A percentile compares a stretch with the other conserved stretches of the same genome.
phyloP scores from a whole-genome alignment of 2,888 invertebrate genomes.

The Marasmarcha lunaedactyla region DNA sequence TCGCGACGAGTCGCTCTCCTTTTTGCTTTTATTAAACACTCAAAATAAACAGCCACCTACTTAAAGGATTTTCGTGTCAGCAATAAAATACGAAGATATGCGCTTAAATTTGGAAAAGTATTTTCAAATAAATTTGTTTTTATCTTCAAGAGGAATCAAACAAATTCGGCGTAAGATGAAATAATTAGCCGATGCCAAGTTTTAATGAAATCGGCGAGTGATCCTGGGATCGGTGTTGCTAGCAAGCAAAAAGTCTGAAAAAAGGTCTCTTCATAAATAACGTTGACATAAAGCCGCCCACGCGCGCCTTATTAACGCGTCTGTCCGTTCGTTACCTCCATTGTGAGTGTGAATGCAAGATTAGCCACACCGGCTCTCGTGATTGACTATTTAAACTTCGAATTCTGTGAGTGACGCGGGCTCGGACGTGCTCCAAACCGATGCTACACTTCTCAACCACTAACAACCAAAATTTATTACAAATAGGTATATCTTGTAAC shows the following conservation, averaged over 20 bases:
- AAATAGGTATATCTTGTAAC: too few relatives aligned
- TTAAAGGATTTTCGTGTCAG: constrained; percentile 41
- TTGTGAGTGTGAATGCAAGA: constrained; percentile 62
- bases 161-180: constrained; percentile 6
- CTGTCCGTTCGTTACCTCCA: constrained; percentile 67
- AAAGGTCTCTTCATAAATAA: constrained; percentile 60
- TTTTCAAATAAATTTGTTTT: constrained; percentile 1
- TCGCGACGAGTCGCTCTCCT: constrained; percentile 42
- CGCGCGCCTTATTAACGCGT: constrained; percentile 64
- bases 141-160: constrained; percentile 5
- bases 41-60: constrained; percentile 30
- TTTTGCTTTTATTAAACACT: constrained; percentile 38
- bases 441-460: too few relatives aligned
- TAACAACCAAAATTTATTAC: too few relatives aligned
- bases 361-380: constrained; percentile 63
- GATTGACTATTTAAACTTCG: constrained; percentile 65
- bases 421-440: background rate
- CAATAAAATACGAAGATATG: constrained; percentile 31
- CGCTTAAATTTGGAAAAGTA: constrained; percentile 4
- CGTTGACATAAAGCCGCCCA: constrained; percentile 65
- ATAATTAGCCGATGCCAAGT: background rate
- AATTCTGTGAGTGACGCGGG: constrained; percentile 45
- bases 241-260: constrained; percentile 34
- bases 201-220: background rate
- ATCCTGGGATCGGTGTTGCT: constrained; percentile 25